Percentiles rank a stretch among this genome's conserved stretches.
phyloP scores from a whole-genome alignment of 2,888 invertebrate species.

The Lordiphosa andalusiaca region DNA sequence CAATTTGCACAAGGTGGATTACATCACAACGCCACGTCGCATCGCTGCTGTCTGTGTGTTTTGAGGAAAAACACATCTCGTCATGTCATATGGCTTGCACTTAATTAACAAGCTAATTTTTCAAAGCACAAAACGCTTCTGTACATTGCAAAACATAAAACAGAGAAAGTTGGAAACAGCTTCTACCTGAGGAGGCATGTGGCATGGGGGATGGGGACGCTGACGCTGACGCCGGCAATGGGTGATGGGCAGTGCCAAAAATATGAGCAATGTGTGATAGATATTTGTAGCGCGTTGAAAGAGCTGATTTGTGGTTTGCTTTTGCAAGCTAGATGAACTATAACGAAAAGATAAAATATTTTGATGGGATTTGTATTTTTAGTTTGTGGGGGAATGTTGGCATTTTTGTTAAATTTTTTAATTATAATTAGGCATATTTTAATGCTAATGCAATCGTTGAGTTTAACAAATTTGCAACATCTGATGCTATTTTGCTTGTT shows the following conservation, averaged over 20 bases:
- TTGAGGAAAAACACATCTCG: slow-evolving; percentile 24
- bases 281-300: slow-evolving; percentile 34
- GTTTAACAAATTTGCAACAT: no score
- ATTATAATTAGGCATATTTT: slow-evolving; percentile 19
- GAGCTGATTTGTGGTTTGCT: slow-evolving; percentile 30
- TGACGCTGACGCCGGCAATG: slow-evolving; percentile 16
- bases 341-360: slow-evolving; percentile 34
- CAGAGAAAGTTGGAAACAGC: not conserved
- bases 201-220: slow-evolving; percentile 15
- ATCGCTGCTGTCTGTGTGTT: slow-evolving; percentile 9
- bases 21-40: not conserved
- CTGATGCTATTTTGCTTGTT: no score
- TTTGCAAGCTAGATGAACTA: slow-evolving; percentile 56
- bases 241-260: slow-evolving; percentile 13
- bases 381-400: slow-evolving; percentile 14
- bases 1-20: slow-evolving; percentile 59
- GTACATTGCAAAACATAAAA: slow-evolving; percentile 16
- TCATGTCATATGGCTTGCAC: slow-evolving; percentile 71
- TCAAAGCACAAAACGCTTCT: slow-evolving; percentile 67
- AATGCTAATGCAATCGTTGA: no score
- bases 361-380: slow-evolving; percentile 13
- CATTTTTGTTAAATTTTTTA: slow-evolving; percentile 16
- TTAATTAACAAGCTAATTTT: slow-evolving; percentile 75
- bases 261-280: slow-evolving; percentile 8
- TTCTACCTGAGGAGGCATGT: slow-evolving; percentile 10